Evolutionary conservation across 2,888 invertebrate genomes (phyloP).

Genomic region (Acanthococcus lagerstroemiae): DNA sequence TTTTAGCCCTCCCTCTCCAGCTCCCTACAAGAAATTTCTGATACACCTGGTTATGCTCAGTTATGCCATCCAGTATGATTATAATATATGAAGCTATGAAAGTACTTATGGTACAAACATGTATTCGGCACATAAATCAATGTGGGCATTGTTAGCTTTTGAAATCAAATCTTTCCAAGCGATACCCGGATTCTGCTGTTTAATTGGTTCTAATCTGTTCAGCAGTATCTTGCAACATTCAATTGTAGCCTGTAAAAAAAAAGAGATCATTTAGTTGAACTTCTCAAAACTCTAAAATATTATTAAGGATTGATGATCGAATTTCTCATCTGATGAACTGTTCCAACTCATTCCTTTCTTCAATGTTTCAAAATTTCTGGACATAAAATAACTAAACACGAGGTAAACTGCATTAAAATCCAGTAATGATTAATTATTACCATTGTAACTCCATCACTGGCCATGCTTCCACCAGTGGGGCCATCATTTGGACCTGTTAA

Average conservation of each 20-base stretch:
- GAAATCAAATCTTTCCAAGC: constrained; percentile 61
- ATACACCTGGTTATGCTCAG: too few species aligned
- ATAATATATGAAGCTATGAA: too few species aligned
- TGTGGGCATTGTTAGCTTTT: background rate
- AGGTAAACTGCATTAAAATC: background rate
- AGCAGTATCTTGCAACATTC: constrained; percentile 25
- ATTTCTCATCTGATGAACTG: too few species aligned
- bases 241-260: constrained; percentile 15
- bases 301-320: too few species aligned
- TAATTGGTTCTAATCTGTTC: constrained; percentile 61
- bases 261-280: too few species aligned
- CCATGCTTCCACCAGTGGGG: constrained; percentile 43
- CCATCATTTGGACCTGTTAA: constrained; percentile 42
- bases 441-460: constrained; percentile 39
- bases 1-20: too few species aligned
- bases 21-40: too few species aligned
- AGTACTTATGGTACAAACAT: constrained; percentile 13
- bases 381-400: background rate
- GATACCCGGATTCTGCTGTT: constrained; percentile 59
- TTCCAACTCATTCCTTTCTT: too few species aligned
- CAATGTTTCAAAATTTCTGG: too few species aligned
- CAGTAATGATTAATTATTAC: constrained; percentile 31
- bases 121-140: constrained; percentile 14
- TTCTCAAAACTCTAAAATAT: too few species aligned
- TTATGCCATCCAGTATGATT: too few species aligned